phyloP scores from a whole-genome alignment of 2,888 invertebrate species.

The Colostygia pectinataria region DNA sequence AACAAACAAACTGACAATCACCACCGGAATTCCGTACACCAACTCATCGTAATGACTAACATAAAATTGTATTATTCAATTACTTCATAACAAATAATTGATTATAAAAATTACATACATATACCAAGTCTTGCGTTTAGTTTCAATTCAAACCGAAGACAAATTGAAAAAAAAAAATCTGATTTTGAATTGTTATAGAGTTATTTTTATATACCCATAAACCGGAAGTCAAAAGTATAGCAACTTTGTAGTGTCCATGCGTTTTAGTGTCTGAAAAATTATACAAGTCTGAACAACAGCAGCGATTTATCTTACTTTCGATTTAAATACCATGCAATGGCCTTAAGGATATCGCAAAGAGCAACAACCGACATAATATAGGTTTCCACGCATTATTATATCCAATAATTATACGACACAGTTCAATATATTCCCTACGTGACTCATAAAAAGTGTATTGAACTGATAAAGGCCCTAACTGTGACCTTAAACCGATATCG shows the following conservation, averaged over 20 bases:
- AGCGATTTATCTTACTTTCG: constrained; percentile 17
- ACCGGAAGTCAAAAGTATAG: constrained; percentile 17
- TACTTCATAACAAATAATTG: constrained; percentile 17
- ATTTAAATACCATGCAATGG: constrained; percentile 22
- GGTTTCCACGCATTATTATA: constrained; percentile 9
- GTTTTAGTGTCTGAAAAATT: constrained; percentile 5
- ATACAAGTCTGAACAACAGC: constrained; percentile 11
- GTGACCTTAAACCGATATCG: constrained; percentile 49
- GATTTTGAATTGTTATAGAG: too few species aligned
- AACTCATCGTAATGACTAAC: constrained; percentile 24
- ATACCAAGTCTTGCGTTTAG: constrained; percentile 1
- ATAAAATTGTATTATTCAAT: constrained; percentile 17
- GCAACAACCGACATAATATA: constrained; percentile 25
- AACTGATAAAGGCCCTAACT: constrained; percentile 52
- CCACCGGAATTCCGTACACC: constrained; percentile 26
- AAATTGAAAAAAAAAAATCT: too few species aligned
- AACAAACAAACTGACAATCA: constrained; percentile 17
- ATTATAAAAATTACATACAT: constrained; percentile 2
- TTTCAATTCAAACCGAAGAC: constrained; percentile 4
- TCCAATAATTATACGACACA: constrained; percentile 26
- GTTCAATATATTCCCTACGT: constrained; percentile 43
- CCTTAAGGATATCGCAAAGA: constrained; percentile 35
- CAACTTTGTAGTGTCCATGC: constrained; percentile 2
- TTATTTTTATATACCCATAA: too few species aligned
- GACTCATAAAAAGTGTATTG: constrained; percentile 58